Conservation (phyloP, 2,113 vertebrate genomes). For the Willisornis vidua region DNA sequence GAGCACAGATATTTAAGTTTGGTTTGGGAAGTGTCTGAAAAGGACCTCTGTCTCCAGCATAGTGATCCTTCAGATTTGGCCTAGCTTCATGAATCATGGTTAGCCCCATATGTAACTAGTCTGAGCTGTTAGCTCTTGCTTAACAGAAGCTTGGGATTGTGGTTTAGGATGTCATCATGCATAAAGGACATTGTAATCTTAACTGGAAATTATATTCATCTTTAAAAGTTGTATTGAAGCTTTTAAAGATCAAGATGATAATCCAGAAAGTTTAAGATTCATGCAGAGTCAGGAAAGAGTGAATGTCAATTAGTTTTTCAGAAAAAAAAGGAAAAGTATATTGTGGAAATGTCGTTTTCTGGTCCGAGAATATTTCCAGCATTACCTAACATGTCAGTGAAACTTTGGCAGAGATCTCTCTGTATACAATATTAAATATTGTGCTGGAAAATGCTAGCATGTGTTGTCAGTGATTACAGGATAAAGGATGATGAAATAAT, state of each 20-base stretch:
- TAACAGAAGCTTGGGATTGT: background rate
- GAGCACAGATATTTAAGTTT: background rate
- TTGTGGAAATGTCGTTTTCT: background rate
- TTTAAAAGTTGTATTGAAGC: background rate
- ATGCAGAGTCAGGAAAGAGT: background rate
- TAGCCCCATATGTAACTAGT: background rate
- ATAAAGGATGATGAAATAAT: constrained; percentile 31
- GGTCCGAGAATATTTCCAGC: background rate
- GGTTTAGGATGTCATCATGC: background rate
- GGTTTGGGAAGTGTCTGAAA: background rate
- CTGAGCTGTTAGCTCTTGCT: background rate
- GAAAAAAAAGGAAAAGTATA: background rate
- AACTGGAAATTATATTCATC: background rate
- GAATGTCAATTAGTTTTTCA: background rate
- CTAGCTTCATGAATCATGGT: background rate
- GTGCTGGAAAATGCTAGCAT: constrained; percentile 47
- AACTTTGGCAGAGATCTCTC: background rate
- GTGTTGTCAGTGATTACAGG: constrained; percentile 38
- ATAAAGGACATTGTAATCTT: background rate
- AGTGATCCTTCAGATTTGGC: background rate
- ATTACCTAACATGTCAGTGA: background rate
- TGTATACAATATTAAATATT: constrained; percentile 7
- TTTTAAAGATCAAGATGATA: background rate
- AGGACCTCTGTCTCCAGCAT: background rate
- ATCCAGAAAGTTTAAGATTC: background rate